phyloP scores from a whole-genome alignment of 2,113 vertebrate species.

The Anseranas semipalmata region DNA sequence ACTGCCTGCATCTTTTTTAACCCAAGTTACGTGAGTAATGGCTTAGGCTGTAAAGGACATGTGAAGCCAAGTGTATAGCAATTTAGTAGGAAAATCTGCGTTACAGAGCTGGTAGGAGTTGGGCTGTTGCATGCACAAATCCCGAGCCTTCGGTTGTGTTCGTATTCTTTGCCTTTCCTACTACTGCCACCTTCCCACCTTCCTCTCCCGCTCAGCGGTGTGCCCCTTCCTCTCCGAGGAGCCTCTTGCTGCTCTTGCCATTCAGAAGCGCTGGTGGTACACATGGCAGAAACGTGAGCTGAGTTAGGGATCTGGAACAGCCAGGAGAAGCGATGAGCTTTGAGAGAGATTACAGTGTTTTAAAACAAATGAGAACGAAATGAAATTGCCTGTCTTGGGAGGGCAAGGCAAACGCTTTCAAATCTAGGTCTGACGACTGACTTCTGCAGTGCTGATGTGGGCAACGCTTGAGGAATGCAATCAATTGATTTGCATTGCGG shows the following conservation, averaged over 20 bases:
- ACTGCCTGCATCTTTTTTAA: background rate
- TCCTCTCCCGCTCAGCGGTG: too few relatives aligned
- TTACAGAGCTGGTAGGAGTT: background rate
- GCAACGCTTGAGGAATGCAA: background rate
- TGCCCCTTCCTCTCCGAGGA: fast-evolving
- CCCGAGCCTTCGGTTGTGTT: background rate
- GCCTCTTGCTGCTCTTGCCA: background rate
- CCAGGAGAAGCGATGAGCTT: background rate
- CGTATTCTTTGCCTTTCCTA: background rate
- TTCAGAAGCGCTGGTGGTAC: background rate
- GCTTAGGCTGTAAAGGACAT: background rate
- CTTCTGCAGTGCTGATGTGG: background rate
- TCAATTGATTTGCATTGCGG: background rate
- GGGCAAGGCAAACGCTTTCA: background rate
- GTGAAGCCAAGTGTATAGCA: background rate
- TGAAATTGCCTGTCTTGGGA: background rate
- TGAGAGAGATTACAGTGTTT: background rate
- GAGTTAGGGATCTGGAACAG: background rate
- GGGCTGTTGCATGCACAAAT: background rate
- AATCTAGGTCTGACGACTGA: background rate
- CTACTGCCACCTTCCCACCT: fast-evolving
- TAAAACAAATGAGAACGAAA: background rate
- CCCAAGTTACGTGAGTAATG: fast-evolving
- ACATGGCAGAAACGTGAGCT: fast-evolving
- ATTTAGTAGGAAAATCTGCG: background rate